phyloP scores from a whole-genome alignment of 2,797 vertebrate species.

The Ispidina lecontei region DNA sequence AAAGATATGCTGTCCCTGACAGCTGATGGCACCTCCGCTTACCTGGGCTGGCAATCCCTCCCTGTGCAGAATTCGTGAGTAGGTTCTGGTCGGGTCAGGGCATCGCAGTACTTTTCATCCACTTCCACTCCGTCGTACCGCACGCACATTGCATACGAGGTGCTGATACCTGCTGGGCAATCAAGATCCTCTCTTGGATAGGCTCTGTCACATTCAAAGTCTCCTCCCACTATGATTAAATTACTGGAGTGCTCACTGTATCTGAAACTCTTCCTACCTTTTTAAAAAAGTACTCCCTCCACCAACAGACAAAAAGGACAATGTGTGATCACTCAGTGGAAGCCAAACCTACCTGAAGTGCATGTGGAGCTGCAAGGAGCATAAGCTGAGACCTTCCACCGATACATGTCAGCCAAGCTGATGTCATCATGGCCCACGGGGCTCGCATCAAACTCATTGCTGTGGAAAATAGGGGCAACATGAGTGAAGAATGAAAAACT shows the following conservation, averaged over 20 bases:
- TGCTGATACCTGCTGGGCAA: constrained; percentile 82
- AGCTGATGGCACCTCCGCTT: constrained; percentile 18
- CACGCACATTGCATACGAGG: constrained; percentile 86
- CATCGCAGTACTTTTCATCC: constrained; percentile 87
- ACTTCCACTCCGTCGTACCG: constrained; percentile 90
- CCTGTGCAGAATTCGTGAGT: constrained; percentile 89
- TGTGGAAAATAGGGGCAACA: constrained; percentile 23
- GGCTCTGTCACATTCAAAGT: background rate
- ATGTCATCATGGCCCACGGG: constrained; percentile 79
- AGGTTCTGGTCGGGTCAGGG: constrained; percentile 87
- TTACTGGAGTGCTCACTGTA: background rate
- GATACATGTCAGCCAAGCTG: constrained; percentile 89
- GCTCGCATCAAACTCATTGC: constrained; percentile 87
- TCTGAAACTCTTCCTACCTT: background rate
- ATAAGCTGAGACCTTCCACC: constrained; percentile 91
- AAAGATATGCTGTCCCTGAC: rapidly evolving
- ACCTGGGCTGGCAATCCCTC: constrained; percentile 90
- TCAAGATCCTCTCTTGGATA: background rate
- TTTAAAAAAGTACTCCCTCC: background rate
- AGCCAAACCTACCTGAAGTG: constrained; percentile 83
- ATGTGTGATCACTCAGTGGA: background rate
- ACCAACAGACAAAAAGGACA: background rate
- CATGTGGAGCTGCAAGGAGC: constrained; percentile 93
- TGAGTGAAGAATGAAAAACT: background rate
- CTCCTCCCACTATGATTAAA: background rate